These are phyloP conservation scores for Camponotus vicinus DNA, from an alignment of 1,140 invertebrate species.

Conservation along the genomic window DNA sequence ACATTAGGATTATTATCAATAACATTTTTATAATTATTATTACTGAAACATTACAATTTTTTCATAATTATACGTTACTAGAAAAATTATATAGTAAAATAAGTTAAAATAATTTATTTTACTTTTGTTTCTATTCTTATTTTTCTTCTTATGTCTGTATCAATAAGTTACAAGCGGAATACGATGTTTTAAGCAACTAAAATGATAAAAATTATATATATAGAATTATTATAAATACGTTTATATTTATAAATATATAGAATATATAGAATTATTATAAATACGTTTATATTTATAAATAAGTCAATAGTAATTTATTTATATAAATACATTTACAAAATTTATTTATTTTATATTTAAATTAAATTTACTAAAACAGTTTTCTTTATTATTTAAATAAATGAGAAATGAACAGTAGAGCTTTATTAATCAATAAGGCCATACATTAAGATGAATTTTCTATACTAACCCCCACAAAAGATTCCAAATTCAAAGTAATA, in stretches of 20 bases:
- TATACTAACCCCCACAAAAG: slow-evolving; percentile 68
- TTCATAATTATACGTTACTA: background rate
- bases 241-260: slow-evolving; percentile 11
- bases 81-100: no score
- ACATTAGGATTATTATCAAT: no score
- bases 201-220: slow-evolving; percentile 22
- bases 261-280: background rate
- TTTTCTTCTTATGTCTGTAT: slow-evolving; percentile 9
- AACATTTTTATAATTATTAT: no score
- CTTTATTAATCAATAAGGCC: background rate
- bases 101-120: background rate
- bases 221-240: background rate
- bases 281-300: background rate
- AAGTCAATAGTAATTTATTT: background rate
- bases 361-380: background rate
- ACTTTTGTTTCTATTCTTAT: background rate
- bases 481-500: slow-evolving; percentile 61
- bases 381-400: background rate
- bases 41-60: background rate
- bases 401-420: background rate
- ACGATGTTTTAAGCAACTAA: slow-evolving; percentile 67
- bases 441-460: background rate
- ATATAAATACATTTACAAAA: background rate
- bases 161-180: slow-evolving; percentile 67
- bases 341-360: background rate